A percentile compares a stretch with the other conserved stretches of the same genome.
phyloP scores from a whole-genome alignment of 2,113 vertebrate species.

The Natator depressus region DNA sequence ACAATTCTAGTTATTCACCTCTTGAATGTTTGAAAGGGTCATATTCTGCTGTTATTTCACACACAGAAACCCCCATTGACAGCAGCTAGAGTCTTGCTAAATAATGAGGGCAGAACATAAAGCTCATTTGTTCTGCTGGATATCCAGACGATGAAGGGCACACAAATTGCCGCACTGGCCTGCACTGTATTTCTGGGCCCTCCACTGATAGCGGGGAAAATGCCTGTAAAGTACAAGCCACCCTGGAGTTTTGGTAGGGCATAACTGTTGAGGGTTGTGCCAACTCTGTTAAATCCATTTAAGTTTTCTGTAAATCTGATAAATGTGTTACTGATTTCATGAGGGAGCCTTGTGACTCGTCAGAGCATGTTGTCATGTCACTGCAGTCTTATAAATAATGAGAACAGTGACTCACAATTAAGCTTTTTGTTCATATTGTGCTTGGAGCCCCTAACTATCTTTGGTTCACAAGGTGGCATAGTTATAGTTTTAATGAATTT shows the following conservation, averaged over 20 bases:
- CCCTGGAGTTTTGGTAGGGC: not conserved
- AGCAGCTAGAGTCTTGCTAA: constrained; percentile 8
- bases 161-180: not conserved
- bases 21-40: not conserved
- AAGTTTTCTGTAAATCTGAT: constrained; percentile 11
- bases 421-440: constrained; percentile 4
- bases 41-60: constrained; percentile 1
- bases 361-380: not conserved
- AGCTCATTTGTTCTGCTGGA: not conserved
- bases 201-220: not conserved
- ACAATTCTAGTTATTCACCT: not conserved
- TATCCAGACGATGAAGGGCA: not conserved
- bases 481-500: fast-evolving
- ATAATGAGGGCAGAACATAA: not conserved
- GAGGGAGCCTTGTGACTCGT: constrained; percentile 18
- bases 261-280: not conserved
- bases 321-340: constrained; percentile 57
- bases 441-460: not conserved
- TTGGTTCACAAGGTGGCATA: not conserved
- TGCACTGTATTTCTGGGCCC: not conserved
- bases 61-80: not conserved
- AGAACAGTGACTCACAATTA: constrained; percentile 3
- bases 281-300: constrained; percentile 11
- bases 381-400: constrained; percentile 25
- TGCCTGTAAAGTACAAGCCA: not conserved